Conservation (phyloP, 2,888 invertebrate genomes). For the Blera fallax region DNA sequence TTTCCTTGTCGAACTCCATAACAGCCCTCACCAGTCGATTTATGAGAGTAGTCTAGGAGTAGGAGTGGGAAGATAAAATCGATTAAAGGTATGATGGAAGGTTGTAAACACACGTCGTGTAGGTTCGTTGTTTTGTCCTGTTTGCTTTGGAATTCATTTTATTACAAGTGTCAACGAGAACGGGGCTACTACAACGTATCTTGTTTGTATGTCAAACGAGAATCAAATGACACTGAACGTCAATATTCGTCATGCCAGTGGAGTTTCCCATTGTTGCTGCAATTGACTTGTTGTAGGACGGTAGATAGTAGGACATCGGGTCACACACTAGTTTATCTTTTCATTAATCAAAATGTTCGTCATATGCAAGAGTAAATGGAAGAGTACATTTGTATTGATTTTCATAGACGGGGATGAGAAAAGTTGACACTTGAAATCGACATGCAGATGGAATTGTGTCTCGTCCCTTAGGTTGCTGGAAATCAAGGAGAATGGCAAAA, state of each 20-base stretch:
- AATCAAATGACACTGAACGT: conserved; percentile 1
- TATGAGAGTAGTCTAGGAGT: too few relatives aligned
- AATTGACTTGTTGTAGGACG: background rate
- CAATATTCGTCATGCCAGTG: background rate
- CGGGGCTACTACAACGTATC: background rate
- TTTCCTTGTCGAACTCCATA: background rate
- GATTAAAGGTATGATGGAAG: conserved; percentile 11
- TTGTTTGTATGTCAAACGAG: conserved; percentile 8
- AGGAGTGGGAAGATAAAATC: conserved; percentile 13
- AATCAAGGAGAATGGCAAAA: background rate
- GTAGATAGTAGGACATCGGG: background rate
- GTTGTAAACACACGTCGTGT: conserved; percentile 8
- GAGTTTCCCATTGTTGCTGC: background rate
- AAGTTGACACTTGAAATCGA: background rate
- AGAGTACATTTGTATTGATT: conserved; percentile 16
- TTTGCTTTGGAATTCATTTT: conserved; percentile 24
- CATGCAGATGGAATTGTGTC: background rate
- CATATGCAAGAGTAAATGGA: background rate
- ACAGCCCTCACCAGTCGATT: background rate
- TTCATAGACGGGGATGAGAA: background rate
- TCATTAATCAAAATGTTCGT: conserved; percentile 33
- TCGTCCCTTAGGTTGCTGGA: background rate
- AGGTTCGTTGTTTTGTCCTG: background rate
- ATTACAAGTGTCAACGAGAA: conserved; percentile 30
- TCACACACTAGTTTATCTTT: conserved; percentile 14